These are phyloP conservation scores for Antennarius maculatus DNA, from an alignment of 2,797 vertebrate genomes.

Conservation along the genomic window DNA sequence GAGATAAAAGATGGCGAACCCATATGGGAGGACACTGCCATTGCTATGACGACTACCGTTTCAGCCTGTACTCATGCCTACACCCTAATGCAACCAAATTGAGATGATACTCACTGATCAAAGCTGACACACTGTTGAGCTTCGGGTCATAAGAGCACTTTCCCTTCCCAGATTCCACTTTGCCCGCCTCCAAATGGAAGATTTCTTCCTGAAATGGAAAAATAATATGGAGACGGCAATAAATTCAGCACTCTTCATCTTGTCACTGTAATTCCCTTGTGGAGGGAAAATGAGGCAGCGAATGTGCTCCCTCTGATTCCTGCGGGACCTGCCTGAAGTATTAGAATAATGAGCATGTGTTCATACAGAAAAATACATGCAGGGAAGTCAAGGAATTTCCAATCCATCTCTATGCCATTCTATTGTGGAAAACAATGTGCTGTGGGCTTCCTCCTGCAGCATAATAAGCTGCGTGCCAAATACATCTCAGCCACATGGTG, in stretches of 20 bases:
- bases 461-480: conserved; percentile 64
- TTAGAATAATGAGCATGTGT: conserved; percentile 73
- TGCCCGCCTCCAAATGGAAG: conserved; percentile 95
- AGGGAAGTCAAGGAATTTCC: conserved; percentile 52
- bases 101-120: conserved; percentile 92
- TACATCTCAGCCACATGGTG: conserved; percentile 53
- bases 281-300: conserved; percentile 58
- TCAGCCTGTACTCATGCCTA: conserved; percentile 2
- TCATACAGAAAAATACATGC: conserved; percentile 76
- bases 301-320: conserved; percentile 59
- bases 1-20: conserved; percentile 33
- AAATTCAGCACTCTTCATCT: conserved; percentile 72
- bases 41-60: conserved; percentile 3
- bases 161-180: conserved; percentile 96
- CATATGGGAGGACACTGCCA: conserved; percentile 27
- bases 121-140: conserved; percentile 94
- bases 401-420: conserved; percentile 60
- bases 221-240: conserved; percentile 67
- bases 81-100: conserved; percentile 28
- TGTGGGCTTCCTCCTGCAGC: conserved; percentile 29
- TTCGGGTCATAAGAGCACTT: conserved; percentile 99
- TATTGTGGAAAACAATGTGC: conserved; percentile 46
- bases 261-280: conserved; percentile 65
- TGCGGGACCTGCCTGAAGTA: conserved; percentile 63
- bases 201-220: conserved; percentile 92